Percentiles rank a stretch among this genome's conserved stretches.
Conservation (phyloP, 1,140 invertebrate species). For the Medauroidea extradentata region DNA sequence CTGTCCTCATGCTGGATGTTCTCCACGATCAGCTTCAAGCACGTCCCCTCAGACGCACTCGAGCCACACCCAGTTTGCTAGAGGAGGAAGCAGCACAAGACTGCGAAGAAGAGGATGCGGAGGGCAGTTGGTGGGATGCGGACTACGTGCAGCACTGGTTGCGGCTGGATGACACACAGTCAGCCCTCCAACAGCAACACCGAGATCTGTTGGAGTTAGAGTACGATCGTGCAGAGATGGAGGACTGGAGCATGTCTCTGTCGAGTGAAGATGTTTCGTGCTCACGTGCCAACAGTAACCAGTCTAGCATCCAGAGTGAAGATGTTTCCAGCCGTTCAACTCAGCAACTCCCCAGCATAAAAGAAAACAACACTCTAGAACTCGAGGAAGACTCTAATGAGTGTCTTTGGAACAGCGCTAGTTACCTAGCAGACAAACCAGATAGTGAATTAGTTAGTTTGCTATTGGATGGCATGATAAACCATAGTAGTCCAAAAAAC, state of each 20-base stretch:
- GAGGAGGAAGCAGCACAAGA: constrained; percentile 4
- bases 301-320: background rate
- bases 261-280: constrained; percentile 57
- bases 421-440: constrained; percentile 51
- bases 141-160: constrained; percentile 73
- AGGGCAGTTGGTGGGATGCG: constrained; percentile 61
- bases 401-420: constrained; percentile 65
- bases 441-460: constrained; percentile 48
- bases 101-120: constrained; percentile 40
- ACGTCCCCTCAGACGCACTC: constrained; percentile 43
- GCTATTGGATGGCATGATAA: constrained; percentile 31
- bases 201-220: constrained; percentile 62
- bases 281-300: background rate
- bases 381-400: constrained; percentile 68
- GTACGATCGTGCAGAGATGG: constrained; percentile 68
- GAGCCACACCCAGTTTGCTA: constrained; percentile 39
- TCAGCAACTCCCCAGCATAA: constrained; percentile 52
- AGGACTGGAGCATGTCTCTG: constrained; percentile 72
- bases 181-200: constrained; percentile 59
- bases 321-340: no score
- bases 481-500: constrained; percentile 7
- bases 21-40: constrained; percentile 37
- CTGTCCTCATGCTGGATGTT: constrained; percentile 51
- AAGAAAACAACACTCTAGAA: constrained; percentile 65
- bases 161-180: constrained; percentile 62